Evolutionary conservation across 1,140 invertebrate genomes (phyloP).

Genomic region (Cyclargus thomasi): DNA sequence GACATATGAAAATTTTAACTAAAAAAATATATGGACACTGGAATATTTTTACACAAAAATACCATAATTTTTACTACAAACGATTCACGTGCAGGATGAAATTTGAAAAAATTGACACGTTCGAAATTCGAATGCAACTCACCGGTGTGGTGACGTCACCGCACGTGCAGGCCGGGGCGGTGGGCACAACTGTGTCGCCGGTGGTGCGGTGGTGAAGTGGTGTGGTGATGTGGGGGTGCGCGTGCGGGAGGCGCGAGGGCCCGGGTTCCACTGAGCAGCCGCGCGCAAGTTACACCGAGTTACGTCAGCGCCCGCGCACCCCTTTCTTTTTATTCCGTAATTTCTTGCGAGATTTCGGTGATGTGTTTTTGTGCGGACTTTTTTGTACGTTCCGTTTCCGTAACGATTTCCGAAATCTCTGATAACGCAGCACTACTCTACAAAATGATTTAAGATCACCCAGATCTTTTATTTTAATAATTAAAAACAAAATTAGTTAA

Average conservation of each 20-base stretch:
- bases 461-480: no score
- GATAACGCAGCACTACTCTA: background rate
- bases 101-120: conserved; percentile 14
- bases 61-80: background rate
- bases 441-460: background rate
- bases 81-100: background rate
- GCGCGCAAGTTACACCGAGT: conserved; percentile 46
- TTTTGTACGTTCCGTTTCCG: conserved; percentile 3
- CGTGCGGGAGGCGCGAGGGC: conserved; percentile 55
- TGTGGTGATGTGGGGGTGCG: conserved; percentile 26
- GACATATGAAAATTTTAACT: background rate
- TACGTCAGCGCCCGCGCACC: conserved; percentile 61
- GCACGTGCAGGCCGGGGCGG: conserved; percentile 45
- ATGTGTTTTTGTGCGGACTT: conserved; percentile 35
- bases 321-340: conserved; percentile 67
- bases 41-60: no score
- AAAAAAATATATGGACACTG: background rate
- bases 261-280: conserved; percentile 52
- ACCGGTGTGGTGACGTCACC: conserved; percentile 42
- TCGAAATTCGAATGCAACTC: conserved; percentile 43
- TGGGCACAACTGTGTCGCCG: background rate
- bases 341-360: conserved; percentile 65
- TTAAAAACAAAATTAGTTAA: no score
- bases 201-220: conserved; percentile 17
- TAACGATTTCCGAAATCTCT: background rate